phyloP scores from a whole-genome alignment of 1,140 invertebrate species.

The Zaprionus inermis region DNA sequence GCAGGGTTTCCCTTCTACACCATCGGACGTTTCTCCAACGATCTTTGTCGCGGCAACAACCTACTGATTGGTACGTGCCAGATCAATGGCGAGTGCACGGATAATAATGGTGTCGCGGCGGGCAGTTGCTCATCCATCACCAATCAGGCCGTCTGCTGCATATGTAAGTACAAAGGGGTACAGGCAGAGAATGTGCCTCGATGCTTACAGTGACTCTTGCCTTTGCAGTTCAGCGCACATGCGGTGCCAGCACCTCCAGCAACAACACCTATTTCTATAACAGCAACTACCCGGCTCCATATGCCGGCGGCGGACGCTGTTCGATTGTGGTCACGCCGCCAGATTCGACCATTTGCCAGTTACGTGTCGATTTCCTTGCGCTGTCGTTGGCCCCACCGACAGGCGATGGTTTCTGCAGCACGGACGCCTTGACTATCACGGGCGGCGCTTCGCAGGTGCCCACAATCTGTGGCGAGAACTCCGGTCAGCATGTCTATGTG shows the following conservation, averaged over 20 bases:
- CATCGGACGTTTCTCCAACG: constrained; percentile 89
- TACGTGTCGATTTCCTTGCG: constrained; percentile 91
- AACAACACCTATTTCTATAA: constrained; percentile 94
- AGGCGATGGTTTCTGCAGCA: constrained; percentile 89
- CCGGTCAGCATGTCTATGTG: constrained; percentile 92
- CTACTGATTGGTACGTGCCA: constrained; percentile 90
- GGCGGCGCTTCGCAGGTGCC: constrained; percentile 89
- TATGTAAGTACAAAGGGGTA: constrained; percentile 87
- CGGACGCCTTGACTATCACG: constrained; percentile 89
- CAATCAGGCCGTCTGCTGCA: constrained; percentile 89
- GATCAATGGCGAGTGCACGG: constrained; percentile 89
- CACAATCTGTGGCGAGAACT: constrained; percentile 91
- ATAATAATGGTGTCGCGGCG: constrained; percentile 88
- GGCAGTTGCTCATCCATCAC: constrained; percentile 89
- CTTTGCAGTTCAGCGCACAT: constrained; percentile 87
- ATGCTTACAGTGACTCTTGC: background rate
- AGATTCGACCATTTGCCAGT: constrained; percentile 90
- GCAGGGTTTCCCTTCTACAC: constrained; percentile 88
- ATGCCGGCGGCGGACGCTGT: constrained; percentile 88
- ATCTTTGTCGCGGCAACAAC: constrained; percentile 87
- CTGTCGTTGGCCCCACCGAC: constrained; percentile 90
- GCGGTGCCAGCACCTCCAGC: constrained; percentile 88
- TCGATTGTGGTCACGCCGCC: constrained; percentile 88
- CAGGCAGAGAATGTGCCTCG: too few species aligned
- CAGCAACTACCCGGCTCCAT: constrained; percentile 88